A percentile compares a stretch with the other conserved stretches of the same genome.
phyloP scores from a whole-genome alignment of 2,888 invertebrate species.

The Ichneumoninae sp. region DNA sequence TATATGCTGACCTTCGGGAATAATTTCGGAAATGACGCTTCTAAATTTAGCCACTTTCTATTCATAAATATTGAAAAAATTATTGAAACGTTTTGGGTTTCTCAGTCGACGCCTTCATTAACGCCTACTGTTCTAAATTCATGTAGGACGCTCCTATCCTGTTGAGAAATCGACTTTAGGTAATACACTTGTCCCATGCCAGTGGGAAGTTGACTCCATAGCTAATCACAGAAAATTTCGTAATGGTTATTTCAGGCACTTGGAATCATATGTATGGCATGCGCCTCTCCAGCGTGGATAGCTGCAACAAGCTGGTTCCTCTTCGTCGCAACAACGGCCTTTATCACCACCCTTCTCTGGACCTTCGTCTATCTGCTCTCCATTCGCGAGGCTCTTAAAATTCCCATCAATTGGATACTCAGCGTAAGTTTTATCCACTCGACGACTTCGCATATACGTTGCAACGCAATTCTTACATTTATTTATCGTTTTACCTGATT shows the following conservation, averaged over 20 bases:
- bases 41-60: background rate
- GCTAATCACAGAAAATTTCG: conserved; percentile 46
- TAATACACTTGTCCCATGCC: conserved; percentile 23
- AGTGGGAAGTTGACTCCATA: conserved; percentile 45
- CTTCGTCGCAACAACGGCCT: conserved; percentile 92
- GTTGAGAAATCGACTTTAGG: conserved; percentile 49
- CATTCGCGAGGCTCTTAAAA: conserved; percentile 90
- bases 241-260: conserved; percentile 88
- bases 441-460: background rate
- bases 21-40: background rate
- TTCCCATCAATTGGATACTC: conserved; percentile 93
- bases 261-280: conserved; percentile 94
- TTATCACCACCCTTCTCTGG: conserved; percentile 94
- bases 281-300: conserved; percentile 89
- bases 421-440: conserved; percentile 87
- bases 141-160: conserved; percentile 59
- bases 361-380: conserved; percentile 92
- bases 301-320: conserved; percentile 92
- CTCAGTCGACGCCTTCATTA: conserved; percentile 25
- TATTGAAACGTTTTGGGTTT: background rate
- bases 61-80: background rate
- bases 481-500: background rate
- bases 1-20: background rate
- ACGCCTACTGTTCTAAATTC: conserved; percentile 47
- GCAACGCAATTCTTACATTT: background rate